Evolutionary conservation across 2,113 vertebrate genomes (phyloP), one percentile per base, ranked within the genome.

Genomic region (Prolemur simus): DNA sequence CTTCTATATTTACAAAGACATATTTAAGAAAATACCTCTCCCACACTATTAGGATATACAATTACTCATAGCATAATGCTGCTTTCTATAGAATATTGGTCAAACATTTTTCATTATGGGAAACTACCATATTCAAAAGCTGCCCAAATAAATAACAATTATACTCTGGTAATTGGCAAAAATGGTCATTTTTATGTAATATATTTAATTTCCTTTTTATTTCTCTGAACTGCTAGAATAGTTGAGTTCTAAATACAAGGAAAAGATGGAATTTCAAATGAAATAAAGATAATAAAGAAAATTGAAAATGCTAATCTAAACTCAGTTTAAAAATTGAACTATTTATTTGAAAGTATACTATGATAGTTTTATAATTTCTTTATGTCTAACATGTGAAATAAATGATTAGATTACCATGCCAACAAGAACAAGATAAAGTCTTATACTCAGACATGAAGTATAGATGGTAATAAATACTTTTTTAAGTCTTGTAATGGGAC

Each of bases 21-120:
- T 25, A 11, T 23, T 91, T 82, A 49, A 86, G 49, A 76, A 56
- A n/a, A 32, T 18, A 66, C 39, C 6, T 29, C 34, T 84, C 27
- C 3, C 2, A n/a, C 3, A 13, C 7, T 0, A 23, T 54, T 76
- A 18, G 27, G 7, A 32, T 29, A 20, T 25, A n/a, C 17, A 20
- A 21, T 13, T 76, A 54, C 34, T 54, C 45, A 25, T 4, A 2
- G 4, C 15, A 13, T 47, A n/a, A 34, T 27, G 2, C 37, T 77
- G 60, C 20, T 45, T 87, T 23, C 39, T 37, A n/a, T 37, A 34
- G 4, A 39, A 54, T 88, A 56, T 8, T 56, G 23, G 23, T 58
- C 23, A 54, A 27, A 77, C 1, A 84, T 29, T 64, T 82, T 84
- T 64, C 5, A 39, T 45, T 42, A 34, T 9, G 15, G 8, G 29